phyloP scores from a whole-genome alignment of 2,797 vertebrate genomes.

The Mastacembelus armatus region DNA sequence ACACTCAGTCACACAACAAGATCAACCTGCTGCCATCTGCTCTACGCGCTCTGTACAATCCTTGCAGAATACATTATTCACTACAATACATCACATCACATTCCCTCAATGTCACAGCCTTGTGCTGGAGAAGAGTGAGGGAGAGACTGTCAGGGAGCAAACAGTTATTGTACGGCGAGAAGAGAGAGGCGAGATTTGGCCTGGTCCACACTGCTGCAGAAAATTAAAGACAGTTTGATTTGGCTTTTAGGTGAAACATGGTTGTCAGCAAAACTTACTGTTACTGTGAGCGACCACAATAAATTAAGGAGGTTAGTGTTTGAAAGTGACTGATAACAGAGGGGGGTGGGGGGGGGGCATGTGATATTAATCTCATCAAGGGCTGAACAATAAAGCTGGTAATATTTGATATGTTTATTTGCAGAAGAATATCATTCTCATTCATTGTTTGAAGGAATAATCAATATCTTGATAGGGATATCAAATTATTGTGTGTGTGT shows the following conservation, averaged over 20 bases:
- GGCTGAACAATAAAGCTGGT: not conserved
- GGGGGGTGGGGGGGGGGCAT: too few relatives aligned
- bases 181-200: constrained; percentile 30
- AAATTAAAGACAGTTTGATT: constrained; percentile 72
- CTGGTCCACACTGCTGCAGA: constrained; percentile 37
- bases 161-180: constrained; percentile 62
- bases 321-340: constrained; percentile 47
- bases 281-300: constrained; percentile 42
- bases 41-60: constrained; percentile 79
- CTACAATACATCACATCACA: constrained; percentile 85
- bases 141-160: constrained; percentile 56
- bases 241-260: constrained; percentile 65
- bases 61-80: constrained; percentile 84
- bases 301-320: constrained; percentile 52
- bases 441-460: not conserved
- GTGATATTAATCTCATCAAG: not conserved
- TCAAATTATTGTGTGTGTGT: not conserved
- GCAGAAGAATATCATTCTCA: not conserved
- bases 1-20: constrained; percentile 61
- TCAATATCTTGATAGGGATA: not conserved
- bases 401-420: constrained; percentile 1
- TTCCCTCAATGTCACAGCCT: constrained; percentile 85
- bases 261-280: constrained; percentile 55
- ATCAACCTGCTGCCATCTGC: constrained; percentile 83
- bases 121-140: constrained; percentile 68